A percentile compares a stretch with the other conserved stretches of the same genome.
Conservation (phyloP, 2,797 vertebrate species). For the Falco naumanni region DNA sequence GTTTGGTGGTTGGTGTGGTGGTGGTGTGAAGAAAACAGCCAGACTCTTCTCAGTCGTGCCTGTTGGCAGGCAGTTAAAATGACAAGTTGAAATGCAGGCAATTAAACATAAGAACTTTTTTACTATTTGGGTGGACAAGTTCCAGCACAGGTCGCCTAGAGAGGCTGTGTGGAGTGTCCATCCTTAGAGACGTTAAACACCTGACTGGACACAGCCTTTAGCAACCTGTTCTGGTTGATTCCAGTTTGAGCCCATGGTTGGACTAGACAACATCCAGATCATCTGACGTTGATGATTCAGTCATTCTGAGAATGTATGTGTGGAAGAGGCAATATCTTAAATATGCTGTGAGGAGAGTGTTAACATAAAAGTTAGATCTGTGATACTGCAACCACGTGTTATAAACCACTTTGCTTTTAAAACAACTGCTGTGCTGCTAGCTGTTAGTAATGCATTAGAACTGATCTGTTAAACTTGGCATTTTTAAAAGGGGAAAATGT, state of each 20-base stretch:
- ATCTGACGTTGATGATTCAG: neutral
- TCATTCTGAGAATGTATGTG: neutral
- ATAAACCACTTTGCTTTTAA: neutral
- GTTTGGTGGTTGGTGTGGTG: neutral
- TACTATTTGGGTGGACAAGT: neutral
- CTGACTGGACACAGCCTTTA: fast-evolving
- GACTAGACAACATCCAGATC: neutral
- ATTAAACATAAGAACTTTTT: neutral
- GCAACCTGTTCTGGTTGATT: neutral
- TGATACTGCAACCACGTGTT: neutral
- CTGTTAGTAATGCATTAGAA: neutral
- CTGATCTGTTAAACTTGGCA: neutral
- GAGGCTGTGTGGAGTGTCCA: neutral
- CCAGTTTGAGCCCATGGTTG: neutral
- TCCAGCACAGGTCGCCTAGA: neutral
- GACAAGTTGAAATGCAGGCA: neutral
- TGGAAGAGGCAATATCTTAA: neutral
- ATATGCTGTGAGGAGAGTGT: neutral
- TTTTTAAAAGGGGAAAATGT: neutral
- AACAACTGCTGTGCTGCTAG: neutral
- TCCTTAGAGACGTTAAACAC: neutral
- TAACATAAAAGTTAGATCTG: neutral
- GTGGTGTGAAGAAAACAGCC: neutral
- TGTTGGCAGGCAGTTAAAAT: neutral
- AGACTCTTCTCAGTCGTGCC: neutral